Percentiles rank a stretch among this genome's conserved stretches.
phyloP scores from a whole-genome alignment of 2,797 vertebrate genomes.

The Clarias fuscus region DNA sequence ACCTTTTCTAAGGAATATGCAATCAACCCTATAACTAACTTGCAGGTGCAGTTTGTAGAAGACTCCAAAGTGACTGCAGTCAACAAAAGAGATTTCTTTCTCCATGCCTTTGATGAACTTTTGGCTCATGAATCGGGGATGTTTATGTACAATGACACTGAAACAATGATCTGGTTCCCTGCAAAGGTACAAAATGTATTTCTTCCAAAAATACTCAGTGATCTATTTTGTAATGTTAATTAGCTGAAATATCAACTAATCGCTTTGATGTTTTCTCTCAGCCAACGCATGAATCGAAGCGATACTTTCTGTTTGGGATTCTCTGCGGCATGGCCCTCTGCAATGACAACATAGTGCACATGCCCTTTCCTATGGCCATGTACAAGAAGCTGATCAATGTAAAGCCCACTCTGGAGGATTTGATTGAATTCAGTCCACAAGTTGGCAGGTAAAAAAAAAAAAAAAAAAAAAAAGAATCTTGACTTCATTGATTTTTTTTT shows the following conservation, averaged over 20 bases:
- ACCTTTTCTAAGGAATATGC: not conserved
- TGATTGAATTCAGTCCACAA: constrained; percentile 86
- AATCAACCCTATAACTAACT: not conserved
- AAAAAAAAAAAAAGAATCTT: too few relatives aligned
- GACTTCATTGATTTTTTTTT: not conserved
- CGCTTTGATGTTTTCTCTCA: constrained; percentile 53
- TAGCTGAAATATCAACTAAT: not conserved
- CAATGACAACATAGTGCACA: constrained; percentile 87
- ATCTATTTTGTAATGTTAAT: not conserved
- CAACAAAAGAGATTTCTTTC: constrained; percentile 86
- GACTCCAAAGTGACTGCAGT: constrained; percentile 71
- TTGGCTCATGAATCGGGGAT: constrained; percentile 82
- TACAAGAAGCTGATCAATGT: constrained; percentile 89
- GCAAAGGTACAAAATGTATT: constrained; percentile 74
- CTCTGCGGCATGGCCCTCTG: constrained; percentile 92
- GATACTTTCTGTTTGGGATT: constrained; percentile 91
- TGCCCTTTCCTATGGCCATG: constrained; percentile 88
- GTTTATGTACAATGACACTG: constrained; percentile 85
- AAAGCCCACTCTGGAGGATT: constrained; percentile 85
- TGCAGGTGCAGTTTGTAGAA: constrained; percentile 70
- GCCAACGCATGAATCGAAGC: constrained; percentile 83
- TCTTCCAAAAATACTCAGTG: constrained; percentile 21
- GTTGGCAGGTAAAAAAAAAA: constrained; percentile 76
- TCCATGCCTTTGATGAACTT: constrained; percentile 86
- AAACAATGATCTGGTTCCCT: constrained; percentile 90